Evolutionary conservation across 2,888 invertebrate species (phyloP).

Genomic region (Leptinotarsa tumamoca): DNA sequence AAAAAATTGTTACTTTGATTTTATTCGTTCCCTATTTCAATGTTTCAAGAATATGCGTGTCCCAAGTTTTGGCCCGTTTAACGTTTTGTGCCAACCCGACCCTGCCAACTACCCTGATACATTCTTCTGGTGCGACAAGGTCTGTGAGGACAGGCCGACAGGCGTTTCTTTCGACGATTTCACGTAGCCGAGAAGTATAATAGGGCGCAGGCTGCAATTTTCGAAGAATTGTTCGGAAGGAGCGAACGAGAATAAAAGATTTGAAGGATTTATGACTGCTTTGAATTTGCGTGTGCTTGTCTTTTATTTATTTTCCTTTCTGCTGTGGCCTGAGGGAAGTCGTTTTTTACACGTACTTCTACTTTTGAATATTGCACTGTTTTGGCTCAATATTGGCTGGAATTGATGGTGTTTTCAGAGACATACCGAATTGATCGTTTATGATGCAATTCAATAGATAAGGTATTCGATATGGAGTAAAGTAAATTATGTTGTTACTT

Average conservation of each 20-base stretch:
- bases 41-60: not conserved
- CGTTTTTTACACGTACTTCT: conserved; percentile 2
- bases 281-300: conserved; percentile 20
- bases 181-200: conserved; percentile 11
- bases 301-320: conserved; percentile 13
- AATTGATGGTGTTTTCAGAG: not conserved
- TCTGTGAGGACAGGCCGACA: not conserved
- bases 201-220: conserved; percentile 16
- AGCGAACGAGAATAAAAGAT: conserved; percentile 19
- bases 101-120: conserved; percentile 2
- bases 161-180: conserved; percentile 16
- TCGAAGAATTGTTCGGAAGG: conserved; percentile 11
- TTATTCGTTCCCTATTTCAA: too few relatives aligned
- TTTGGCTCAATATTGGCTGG: not conserved
- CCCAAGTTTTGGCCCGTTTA: not conserved
- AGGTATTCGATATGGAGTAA: too few relatives aligned
- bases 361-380: not conserved
- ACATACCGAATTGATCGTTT: too few relatives aligned
- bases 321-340: not conserved
- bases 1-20: too few relatives aligned
- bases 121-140: conserved; percentile 8
- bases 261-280: conserved; percentile 25
- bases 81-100: not conserved
- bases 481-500: too few relatives aligned
- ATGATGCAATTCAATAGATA: too few relatives aligned